A percentile compares a stretch with the other conserved stretches of the same genome.
Conservation (phyloP, 2,113 vertebrate genomes). For the Ahaetulla prasina region DNA sequence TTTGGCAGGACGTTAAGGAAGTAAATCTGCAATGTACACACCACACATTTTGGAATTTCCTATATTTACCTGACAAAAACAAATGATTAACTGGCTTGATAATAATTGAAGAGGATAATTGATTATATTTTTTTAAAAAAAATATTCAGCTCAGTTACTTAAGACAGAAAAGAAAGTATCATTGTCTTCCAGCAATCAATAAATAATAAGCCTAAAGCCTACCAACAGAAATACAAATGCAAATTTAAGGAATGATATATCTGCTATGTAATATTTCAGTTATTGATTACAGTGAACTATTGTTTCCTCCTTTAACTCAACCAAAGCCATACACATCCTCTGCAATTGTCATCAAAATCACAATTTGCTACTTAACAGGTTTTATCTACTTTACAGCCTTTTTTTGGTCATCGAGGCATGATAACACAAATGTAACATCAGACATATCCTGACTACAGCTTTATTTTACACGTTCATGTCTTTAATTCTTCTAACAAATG, state of each 20-base stretch:
- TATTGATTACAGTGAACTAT: conserved; percentile 4
- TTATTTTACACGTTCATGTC: background rate
- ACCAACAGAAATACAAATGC: background rate
- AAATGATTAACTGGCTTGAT: background rate
- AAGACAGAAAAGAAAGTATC: background rate
- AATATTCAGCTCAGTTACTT: background rate
- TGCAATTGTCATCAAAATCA: background rate
- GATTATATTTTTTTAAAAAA: background rate
- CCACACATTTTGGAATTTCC: background rate
- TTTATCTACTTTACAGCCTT: background rate
- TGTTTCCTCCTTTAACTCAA: background rate
- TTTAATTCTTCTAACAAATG: background rate
- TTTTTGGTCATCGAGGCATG: background rate
- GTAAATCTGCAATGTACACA: background rate
- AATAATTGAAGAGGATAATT: background rate
- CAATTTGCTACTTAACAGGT: background rate
- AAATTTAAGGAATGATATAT: background rate
- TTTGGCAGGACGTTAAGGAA: conserved; percentile 27
- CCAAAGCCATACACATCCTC: background rate
- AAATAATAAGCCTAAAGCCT: background rate
- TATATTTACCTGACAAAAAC: background rate
- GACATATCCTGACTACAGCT: background rate
- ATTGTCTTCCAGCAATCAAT: background rate
- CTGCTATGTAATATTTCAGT: background rate
- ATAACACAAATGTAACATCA: background rate